A percentile compares a stretch with the other conserved stretches of the same genome.
Conservation (phyloP, 2,888 invertebrate genomes). For the Epicampocera succincta region DNA sequence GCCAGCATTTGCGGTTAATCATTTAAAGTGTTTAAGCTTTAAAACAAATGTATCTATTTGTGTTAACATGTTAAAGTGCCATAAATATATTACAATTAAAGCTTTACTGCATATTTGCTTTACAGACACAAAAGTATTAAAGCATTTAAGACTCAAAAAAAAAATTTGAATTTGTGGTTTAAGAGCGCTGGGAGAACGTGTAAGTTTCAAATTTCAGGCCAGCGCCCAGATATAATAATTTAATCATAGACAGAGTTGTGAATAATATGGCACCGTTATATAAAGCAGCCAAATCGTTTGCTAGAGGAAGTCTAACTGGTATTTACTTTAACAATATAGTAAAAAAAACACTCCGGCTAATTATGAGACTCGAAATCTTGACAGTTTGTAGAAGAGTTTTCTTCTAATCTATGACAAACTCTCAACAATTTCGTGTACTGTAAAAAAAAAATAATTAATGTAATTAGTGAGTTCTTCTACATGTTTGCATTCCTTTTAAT, state of each 20-base stretch:
- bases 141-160: background rate
- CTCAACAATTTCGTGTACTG: too few relatives aligned
- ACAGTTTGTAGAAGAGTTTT: too few relatives aligned
- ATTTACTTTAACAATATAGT: too few relatives aligned
- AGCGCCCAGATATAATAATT: slow-evolving; percentile 10
- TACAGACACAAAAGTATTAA: slow-evolving; percentile 15
- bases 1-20: slow-evolving; percentile 20
- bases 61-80: background rate
- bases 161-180: slow-evolving; percentile 16
- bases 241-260: slow-evolving; percentile 2
- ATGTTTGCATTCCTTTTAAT: too few relatives aligned
- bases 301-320: background rate
- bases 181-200: slow-evolving; percentile 34
- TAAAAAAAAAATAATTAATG: too few relatives aligned
- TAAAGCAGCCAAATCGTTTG: slow-evolving; percentile 9
- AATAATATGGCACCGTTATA: slow-evolving; percentile 23
- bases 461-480: too few relatives aligned
- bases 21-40: slow-evolving; percentile 46
- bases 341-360: too few relatives aligned
- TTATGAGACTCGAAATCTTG: too few relatives aligned
- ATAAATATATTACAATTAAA: slow-evolving; percentile 14
- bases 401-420: too few relatives aligned
- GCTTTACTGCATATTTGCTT: slow-evolving; percentile 9
- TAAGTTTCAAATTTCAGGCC: slow-evolving; percentile 4
- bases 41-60: slow-evolving; percentile 1